phyloP scores from a whole-genome alignment of 2,888 invertebrate species.

The Tanytarsus gracilentus region DNA sequence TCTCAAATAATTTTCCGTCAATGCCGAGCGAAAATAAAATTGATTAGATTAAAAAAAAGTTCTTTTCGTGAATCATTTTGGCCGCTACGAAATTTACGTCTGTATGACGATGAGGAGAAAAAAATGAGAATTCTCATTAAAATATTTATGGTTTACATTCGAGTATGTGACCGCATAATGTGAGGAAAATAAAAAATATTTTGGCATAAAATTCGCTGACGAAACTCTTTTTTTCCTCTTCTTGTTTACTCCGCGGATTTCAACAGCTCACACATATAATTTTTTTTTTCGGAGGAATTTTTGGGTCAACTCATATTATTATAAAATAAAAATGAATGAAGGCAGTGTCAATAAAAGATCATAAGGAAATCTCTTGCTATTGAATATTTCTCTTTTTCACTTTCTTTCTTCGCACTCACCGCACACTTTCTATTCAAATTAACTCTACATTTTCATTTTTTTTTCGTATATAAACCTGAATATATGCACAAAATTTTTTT shows the following conservation, averaged over 20 bases:
- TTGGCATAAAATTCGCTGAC: slow-evolving; percentile 23
- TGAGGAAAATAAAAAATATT: too few relatives aligned
- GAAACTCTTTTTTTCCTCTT: not conserved
- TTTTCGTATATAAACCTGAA: too few relatives aligned
- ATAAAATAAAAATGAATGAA: not conserved
- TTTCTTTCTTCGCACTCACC: slow-evolving; percentile 26
- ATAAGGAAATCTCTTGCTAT: slow-evolving; percentile 14
- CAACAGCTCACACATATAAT: slow-evolving; percentile 5
- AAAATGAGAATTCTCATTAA: too few relatives aligned
- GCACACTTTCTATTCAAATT: slow-evolving; percentile 29
- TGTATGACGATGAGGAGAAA: too few relatives aligned
- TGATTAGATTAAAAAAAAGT: too few relatives aligned
- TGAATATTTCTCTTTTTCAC: slow-evolving; percentile 19
- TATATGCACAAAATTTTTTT: too few relatives aligned
- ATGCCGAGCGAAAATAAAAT: too few relatives aligned
- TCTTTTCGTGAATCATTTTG: too few relatives aligned
- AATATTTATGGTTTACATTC: too few relatives aligned
- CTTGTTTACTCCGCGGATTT: not conserved
- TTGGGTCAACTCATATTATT: not conserved
- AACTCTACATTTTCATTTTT: slow-evolving; percentile 18
- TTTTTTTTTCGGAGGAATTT: not conserved
- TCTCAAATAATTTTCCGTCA: too few relatives aligned
- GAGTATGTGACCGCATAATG: too few relatives aligned
- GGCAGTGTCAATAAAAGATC: slow-evolving; percentile 5
- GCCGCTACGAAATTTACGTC: too few relatives aligned